Conservation (phyloP, 2,797 vertebrate species). For the Enteromius fasciolatus region DNA sequence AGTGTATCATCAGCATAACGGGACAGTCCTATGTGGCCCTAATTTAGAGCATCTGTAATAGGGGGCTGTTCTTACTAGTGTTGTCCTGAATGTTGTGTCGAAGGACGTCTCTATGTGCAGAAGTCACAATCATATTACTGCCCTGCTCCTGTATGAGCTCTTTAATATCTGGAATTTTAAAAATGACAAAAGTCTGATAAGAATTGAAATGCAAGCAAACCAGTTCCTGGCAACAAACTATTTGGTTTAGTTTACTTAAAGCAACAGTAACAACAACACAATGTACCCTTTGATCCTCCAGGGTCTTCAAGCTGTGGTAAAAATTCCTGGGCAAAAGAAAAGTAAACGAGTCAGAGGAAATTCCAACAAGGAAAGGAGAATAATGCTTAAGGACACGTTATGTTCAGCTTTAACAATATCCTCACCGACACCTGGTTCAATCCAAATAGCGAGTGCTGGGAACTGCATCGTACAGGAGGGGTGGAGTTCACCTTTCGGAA, state of each 20-base stretch:
- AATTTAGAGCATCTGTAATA: not conserved
- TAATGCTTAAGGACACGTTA: not conserved
- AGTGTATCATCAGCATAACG: too few relatives aligned
- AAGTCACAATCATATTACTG: constrained; percentile 85
- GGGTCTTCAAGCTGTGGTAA: constrained; percentile 86
- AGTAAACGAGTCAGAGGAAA: constrained; percentile 7
- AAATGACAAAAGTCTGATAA: not conserved
- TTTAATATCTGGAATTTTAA: constrained; percentile 79
- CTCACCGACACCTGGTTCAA: constrained; percentile 92
- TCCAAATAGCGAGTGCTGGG: constrained; percentile 90
- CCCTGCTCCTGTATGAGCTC: constrained; percentile 84
- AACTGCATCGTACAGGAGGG: constrained; percentile 90
- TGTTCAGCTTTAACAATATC: not conserved
- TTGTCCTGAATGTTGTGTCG: constrained; percentile 81
- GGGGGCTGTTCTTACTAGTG: constrained; percentile 75
- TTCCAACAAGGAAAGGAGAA: constrained; percentile 7
- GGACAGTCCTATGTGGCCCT: not conserved
- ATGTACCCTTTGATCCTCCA: constrained; percentile 79
- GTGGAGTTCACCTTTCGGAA: constrained; percentile 92
- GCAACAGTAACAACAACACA: not conserved
- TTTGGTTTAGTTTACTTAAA: not conserved
- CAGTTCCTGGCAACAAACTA: not conserved
- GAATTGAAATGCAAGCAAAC: not conserved
- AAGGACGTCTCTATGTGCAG: constrained; percentile 83
- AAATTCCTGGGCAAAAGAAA: constrained; percentile 78